phyloP scores from a whole-genome alignment of 2,888 invertebrate species.

The Tetragonisca angustula region DNA sequence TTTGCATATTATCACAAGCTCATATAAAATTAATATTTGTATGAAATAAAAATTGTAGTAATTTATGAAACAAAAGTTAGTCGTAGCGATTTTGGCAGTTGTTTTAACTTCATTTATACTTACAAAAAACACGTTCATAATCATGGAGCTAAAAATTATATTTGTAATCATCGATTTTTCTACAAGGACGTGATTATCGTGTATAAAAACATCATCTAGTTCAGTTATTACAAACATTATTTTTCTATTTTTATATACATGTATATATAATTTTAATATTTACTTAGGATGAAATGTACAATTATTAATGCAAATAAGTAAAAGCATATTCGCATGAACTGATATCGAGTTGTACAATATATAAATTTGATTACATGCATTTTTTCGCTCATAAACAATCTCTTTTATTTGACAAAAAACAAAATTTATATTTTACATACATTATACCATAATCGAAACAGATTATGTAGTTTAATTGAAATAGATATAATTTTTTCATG shows the following conservation, averaged over 20 bases:
- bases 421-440: neutral
- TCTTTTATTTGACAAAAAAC: no score
- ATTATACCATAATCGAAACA: neutral
- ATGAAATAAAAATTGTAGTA: neutral
- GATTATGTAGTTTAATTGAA: no score
- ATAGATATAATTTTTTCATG: neutral
- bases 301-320: neutral
- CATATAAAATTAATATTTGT: neutral
- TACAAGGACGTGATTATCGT: neutral
- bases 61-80: neutral
- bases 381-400: neutral
- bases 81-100: neutral
- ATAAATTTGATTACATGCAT: neutral
- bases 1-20: neutral
- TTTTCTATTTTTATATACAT: conserved; percentile 1
- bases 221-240: neutral
- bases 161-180: conserved; percentile 13
- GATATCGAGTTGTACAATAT: neutral
- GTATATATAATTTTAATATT: neutral
- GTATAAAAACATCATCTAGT: neutral
- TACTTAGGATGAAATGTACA: neutral
- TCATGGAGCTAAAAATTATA: neutral
- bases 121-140: neutral
- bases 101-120: neutral
- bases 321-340: neutral